Base-by-base conservation (phyloP, 30 jellyfish, hydroid and myxozoan genomes). In the Aurelia aurita complex sp. Pacific region DNA sequence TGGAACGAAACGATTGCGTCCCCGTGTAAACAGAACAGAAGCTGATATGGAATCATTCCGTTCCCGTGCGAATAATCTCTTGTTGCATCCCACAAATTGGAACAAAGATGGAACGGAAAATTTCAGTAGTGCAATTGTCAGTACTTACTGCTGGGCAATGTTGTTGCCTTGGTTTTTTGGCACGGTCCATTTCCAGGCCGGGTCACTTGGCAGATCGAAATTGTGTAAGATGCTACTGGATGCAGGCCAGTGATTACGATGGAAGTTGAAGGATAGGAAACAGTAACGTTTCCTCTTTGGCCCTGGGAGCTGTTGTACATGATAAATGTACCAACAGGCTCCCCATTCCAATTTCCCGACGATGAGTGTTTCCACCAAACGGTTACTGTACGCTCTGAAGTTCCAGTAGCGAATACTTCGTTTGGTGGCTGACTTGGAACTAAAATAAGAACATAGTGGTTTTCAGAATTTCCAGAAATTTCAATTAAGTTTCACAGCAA, bases 121-220 rank as follows among this genome's bases (percentile, higher is more conserved):
- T n/a, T n/a, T n/a, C n/a, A n/a, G n/a, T n/a, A n/a, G n/a, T n/a
- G n/a, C n/a, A n/a, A 14, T 82, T 73, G 10, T 67, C 81, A 11
- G 64, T 16, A 9, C 88, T 23, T 23, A 23, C 29, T 23, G 29
- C 29, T 23, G 29, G 0, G 29, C 29, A 23, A 23, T 23, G 29
- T 84, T 54, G 87, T 74, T 10, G 81, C 90, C 5, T 64, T 73
- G 1, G 79, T 73, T 38, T 76, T 69, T 14, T 67, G 69, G 50
- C 96, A 77, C 36, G 96, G 96, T 12, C 96, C 96, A 1, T 33
- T 4, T 8, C 96, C 96, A 16, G n/a, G 64, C 5, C 53, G 34
- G 0, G 85, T 87, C 63, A 40, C 81, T 9, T 66, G 82, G 70
- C 91, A 77, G 1, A 77, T 87, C 2, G 63, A 84, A 35, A 87